Base-by-base conservation (phyloP, 2,797 vertebrate species). In the Sebastes iracundus region DNA sequence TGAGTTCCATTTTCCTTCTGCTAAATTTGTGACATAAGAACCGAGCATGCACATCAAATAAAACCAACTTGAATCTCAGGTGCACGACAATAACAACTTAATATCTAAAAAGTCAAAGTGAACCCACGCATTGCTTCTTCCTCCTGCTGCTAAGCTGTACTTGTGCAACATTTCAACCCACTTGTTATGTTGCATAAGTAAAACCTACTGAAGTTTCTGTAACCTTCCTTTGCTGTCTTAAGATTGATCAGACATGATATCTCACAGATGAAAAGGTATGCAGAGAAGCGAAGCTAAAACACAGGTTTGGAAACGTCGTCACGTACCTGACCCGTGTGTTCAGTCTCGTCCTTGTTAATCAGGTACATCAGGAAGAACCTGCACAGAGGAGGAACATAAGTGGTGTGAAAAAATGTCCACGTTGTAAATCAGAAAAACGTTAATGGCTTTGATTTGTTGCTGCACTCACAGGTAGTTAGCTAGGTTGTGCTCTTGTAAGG, bases 301-400 rank as follows among this genome's bases (percentile, higher is more conserved):
- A 4, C 2, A 2, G 2, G 16, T 12, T n/a, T 3, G 13, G 33
- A 46, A 27, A 2, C 1, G 35, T 25, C 0, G 4, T 18, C 53
- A 75, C 92, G 8, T 89, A 99, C 98, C 97, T 99, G 98, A 79
- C 98, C 98, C 5, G 98, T 99, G 94, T 99, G 98, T 75, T 99
- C 98, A n/a, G 98, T 99, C 95, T 99, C 98, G 77, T 99, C 98
- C 93, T 99, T 99, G 91, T 99, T 99, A 89, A 99, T 99, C 79
- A 99, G 95, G 93, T 99, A 99, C 98, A 99, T 99, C 88, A 99
- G 91, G 93, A 99, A 99, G 95, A 99, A 99, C 91, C 98, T 99
- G 95, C 76, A 90, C 88, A 6, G 75, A 82, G 63, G n/a, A 20
- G 3, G 10, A 60, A 49, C 38, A 25, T 2, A 3, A 6, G 11